These are phyloP conservation scores for Calosoma granatense DNA, from an alignment of 1,140 invertebrate species.

Conservation along the genomic window DNA sequence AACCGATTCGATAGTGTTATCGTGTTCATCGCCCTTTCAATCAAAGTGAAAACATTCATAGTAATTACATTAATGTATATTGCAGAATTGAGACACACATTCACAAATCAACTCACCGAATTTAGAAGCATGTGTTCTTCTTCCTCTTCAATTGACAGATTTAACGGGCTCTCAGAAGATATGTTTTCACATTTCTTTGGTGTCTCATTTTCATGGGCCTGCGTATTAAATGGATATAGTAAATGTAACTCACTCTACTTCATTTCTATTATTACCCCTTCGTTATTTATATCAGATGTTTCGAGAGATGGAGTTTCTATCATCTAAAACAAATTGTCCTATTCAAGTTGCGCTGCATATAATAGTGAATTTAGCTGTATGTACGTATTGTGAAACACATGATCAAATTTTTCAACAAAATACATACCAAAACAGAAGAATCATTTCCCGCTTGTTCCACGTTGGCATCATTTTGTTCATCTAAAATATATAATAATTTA, in stretches of 20 bases:
- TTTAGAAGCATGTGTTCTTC: slow-evolving; percentile 65
- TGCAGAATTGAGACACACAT: no score
- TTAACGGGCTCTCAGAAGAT: slow-evolving; percentile 69
- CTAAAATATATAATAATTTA: background rate
- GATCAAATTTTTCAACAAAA: no score
- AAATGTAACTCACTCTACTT: no score
- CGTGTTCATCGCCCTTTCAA: background rate
- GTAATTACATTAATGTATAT: no score
- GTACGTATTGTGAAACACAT: no score
- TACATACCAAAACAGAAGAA: slow-evolving; percentile 8
- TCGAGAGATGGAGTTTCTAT: slow-evolving; percentile 28
- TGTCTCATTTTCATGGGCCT: background rate
- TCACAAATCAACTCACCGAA: slow-evolving; percentile 41
- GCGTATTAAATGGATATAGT: background rate
- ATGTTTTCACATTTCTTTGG: slow-evolving; percentile 29
- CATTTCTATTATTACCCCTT: background rate
- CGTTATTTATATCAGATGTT: slow-evolving; percentile 25
- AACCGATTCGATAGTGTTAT: background rate
- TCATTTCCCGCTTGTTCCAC: slow-evolving; percentile 19
- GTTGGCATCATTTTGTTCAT: slow-evolving; percentile 4
- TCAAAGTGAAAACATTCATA: background rate
- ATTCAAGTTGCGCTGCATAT: no score
- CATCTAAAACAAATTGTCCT: slow-evolving; percentile 5
- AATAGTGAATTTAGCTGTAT: no score
- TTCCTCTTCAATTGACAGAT: slow-evolving; percentile 70